phyloP scores from a whole-genome alignment of 2,888 invertebrate species.

The Limnephilus marmoratus region DNA sequence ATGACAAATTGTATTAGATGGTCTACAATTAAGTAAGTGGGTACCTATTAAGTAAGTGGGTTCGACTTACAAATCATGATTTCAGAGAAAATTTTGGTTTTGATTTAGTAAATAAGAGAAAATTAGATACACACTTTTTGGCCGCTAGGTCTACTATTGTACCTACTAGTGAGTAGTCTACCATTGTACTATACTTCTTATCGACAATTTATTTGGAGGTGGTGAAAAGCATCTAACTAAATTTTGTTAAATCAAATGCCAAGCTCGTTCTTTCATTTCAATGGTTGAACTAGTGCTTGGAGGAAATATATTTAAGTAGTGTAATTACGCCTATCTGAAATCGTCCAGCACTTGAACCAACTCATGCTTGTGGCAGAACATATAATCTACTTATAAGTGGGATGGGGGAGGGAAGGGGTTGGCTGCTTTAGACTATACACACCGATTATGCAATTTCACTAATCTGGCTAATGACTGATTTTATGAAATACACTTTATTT shows the following conservation, averaged over 20 bases:
- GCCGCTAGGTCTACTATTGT: too few relatives aligned
- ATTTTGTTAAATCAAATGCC: background rate
- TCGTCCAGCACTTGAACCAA: background rate
- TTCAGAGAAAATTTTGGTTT: too few relatives aligned
- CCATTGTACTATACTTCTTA: too few relatives aligned
- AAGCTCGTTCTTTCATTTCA: background rate
- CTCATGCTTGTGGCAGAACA: background rate
- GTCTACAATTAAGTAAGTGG: too few relatives aligned
- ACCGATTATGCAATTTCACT: background rate
- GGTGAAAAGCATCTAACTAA: too few relatives aligned
- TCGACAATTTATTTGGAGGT: too few relatives aligned
- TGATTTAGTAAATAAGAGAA: too few relatives aligned
- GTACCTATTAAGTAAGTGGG: too few relatives aligned
- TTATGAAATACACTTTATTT: background rate
- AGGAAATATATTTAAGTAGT: background rate
- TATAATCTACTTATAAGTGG: background rate
- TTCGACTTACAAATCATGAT: too few relatives aligned
- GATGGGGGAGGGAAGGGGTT: background rate
- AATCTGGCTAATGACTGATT: background rate
- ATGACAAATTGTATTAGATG: too few relatives aligned
- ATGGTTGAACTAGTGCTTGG: background rate
- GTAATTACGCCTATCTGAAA: background rate
- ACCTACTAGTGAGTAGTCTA: too few relatives aligned
- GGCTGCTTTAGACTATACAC: background rate
- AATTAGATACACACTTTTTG: too few relatives aligned